phyloP scores from a whole-genome alignment of 2,797 vertebrate genomes.

The Leucoraja ocellata region DNA sequence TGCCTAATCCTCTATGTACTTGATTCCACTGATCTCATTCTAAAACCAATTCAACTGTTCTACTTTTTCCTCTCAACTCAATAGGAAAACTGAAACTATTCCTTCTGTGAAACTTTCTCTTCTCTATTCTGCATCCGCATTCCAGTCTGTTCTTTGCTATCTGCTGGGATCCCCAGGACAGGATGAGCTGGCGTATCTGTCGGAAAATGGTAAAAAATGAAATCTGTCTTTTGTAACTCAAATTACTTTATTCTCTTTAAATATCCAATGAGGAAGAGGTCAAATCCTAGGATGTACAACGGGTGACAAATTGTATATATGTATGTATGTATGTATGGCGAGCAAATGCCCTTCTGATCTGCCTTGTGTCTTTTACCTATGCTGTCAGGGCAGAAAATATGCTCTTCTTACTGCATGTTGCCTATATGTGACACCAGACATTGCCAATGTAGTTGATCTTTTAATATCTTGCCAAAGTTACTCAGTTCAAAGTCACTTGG shows the following conservation, averaged over 20 bases:
- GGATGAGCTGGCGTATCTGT: conserved; percentile 2
- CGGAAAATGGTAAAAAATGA: conserved; percentile 20
- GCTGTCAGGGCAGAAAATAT: no score
- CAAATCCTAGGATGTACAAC: neutral
- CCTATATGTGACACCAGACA: no score
- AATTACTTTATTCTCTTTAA: neutral
- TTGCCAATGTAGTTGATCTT: no score
- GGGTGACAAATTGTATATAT: neutral
- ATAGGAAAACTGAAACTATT: conserved; percentile 33
- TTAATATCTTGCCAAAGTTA: no score
- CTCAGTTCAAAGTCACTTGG: no score
- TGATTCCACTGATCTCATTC: neutral
- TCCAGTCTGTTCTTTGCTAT: conserved; percentile 26
- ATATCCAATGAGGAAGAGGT: neutral
- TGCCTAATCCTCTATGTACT: neutral
- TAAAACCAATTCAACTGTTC: conserved; percentile 6
- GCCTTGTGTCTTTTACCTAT: no score
- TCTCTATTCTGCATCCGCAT: conserved; percentile 1
- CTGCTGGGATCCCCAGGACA: neutral
- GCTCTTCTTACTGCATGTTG: no score
- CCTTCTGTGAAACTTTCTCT: conserved; percentile 17
- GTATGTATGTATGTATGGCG: neutral
- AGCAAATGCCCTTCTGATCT: neutral
- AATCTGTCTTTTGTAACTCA: neutral
- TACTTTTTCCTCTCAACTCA: neutral